phyloP scores from a whole-genome alignment of 1,140 invertebrate genomes.

The Gryllus bimaculatus region DNA sequence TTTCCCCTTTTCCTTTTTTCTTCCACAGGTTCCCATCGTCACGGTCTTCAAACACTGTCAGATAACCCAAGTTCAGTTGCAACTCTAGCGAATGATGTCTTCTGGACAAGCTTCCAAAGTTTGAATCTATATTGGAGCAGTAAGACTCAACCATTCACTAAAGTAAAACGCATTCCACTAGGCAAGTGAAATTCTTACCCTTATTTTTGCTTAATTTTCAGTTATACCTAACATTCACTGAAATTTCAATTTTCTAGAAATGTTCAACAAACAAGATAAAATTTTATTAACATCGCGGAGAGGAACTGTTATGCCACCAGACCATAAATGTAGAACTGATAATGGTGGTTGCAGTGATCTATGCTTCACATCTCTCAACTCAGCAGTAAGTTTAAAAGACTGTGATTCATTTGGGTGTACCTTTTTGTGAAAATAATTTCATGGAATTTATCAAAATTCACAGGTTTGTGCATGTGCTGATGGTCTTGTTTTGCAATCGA shows the following conservation, averaged over 20 bases:
- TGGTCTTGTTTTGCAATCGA: constrained; percentile 38
- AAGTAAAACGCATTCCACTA: constrained; percentile 3
- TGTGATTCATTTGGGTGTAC: too few species aligned
- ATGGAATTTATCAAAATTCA: too few species aligned
- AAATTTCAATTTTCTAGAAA: constrained; percentile 18
- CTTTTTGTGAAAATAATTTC: too few species aligned
- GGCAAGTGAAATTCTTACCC: background rate
- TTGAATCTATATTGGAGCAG: constrained; percentile 48
- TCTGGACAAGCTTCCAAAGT: constrained; percentile 41
- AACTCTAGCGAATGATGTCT: constrained; percentile 24
- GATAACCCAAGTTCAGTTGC: constrained; percentile 27
- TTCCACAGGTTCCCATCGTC: constrained; percentile 21
- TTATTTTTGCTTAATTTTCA: background rate
- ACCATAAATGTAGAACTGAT: constrained; percentile 48
- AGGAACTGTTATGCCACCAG: constrained; percentile 28
- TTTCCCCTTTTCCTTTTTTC: constrained; percentile 15
- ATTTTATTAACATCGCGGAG: constrained; percentile 29
- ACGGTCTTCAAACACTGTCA: constrained; percentile 17
- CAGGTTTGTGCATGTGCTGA: constrained; percentile 50
- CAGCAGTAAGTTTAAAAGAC: background rate
- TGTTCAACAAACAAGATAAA: constrained; percentile 22
- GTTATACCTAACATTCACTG: background rate
- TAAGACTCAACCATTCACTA: constrained; percentile 29
- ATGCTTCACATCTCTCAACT: constrained; percentile 45
- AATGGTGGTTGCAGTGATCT: constrained; percentile 66